Percentiles rank a stretch among this genome's conserved stretches.
These are phyloP conservation scores for Marmota flaviventris DNA, from an alignment of 2,113 vertebrate species.

Conservation along the genomic window DNA sequence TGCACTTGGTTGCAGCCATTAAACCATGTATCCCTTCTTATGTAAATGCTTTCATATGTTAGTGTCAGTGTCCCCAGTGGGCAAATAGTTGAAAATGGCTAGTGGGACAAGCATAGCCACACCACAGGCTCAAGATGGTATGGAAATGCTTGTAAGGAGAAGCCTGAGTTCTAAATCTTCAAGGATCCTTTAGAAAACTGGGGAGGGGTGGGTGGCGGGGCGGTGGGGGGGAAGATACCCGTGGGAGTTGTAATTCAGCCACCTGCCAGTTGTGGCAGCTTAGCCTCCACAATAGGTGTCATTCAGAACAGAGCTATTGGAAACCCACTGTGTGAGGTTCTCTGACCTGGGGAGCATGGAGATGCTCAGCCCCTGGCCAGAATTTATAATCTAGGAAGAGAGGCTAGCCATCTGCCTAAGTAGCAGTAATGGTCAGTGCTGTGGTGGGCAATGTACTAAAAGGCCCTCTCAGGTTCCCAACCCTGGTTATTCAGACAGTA, in stretches of 20 bases:
- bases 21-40: background rate
- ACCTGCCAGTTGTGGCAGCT: rapidly evolving
- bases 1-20: background rate
- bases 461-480: background rate
- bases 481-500: background rate
- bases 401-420: background rate
- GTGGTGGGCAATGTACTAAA: background rate
- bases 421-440: too few relatives aligned
- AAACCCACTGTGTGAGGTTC: background rate
- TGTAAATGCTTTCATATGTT: background rate
- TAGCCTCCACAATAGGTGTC: background rate
- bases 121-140: background rate
- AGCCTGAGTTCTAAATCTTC: background rate
- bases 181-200: background rate
- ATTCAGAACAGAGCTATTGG: background rate
- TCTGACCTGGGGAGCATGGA: background rate
- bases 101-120: background rate
- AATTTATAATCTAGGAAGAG: background rate
- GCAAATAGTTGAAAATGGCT: background rate
- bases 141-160: background rate
- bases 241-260: background rate
- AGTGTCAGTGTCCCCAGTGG: background rate
- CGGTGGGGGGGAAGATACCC: background rate
- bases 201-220: too few relatives aligned
- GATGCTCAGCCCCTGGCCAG: background rate